Percentiles rank a stretch among this genome's conserved stretches.
phyloP scores from a whole-genome alignment of 2,797 vertebrate species.

The Moxostoma hubbsi region DNA sequence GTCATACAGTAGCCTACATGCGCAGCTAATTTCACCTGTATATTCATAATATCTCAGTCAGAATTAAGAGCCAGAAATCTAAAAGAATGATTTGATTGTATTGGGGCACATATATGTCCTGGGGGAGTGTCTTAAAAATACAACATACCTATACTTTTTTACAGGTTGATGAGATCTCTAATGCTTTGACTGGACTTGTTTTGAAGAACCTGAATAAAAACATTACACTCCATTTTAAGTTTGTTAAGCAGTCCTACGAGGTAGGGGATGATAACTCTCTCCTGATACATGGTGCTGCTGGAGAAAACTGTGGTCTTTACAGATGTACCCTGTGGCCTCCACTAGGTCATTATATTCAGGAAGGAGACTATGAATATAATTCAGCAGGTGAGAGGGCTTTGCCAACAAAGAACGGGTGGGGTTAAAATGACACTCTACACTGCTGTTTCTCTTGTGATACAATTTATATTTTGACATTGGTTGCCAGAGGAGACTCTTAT shows the following conservation, averaged over 20 bases:
- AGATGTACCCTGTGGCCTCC: slow-evolving; percentile 62
- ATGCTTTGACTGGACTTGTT: slow-evolving; percentile 54
- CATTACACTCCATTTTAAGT: slow-evolving; percentile 48
- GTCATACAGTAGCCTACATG: neutral
- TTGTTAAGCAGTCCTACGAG: slow-evolving; percentile 49
- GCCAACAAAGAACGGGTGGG: neutral
- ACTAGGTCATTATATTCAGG: slow-evolving; percentile 57
- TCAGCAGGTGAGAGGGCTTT: slow-evolving; percentile 39
- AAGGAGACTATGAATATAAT: slow-evolving; percentile 50
- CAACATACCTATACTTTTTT: neutral
- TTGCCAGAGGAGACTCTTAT: no score
- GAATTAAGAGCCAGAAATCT: neutral
- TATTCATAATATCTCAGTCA: neutral
- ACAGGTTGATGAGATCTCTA: slow-evolving; percentile 49
- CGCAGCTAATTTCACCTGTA: no score
- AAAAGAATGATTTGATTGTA: neutral
- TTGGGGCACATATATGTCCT: neutral
- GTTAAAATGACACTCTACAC: neutral
- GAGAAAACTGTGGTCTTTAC: slow-evolving; percentile 50
- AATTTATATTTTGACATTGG: neutral
- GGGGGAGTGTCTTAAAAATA: neutral
- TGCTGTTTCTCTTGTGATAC: neutral
- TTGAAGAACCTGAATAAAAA: slow-evolving; percentile 55
- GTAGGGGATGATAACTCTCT: slow-evolving; percentile 50
- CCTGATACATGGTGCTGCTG: slow-evolving; percentile 23